Evolutionary conservation across 2,113 vertebrate species (phyloP).

Genomic region (Bucco capensis): DNA sequence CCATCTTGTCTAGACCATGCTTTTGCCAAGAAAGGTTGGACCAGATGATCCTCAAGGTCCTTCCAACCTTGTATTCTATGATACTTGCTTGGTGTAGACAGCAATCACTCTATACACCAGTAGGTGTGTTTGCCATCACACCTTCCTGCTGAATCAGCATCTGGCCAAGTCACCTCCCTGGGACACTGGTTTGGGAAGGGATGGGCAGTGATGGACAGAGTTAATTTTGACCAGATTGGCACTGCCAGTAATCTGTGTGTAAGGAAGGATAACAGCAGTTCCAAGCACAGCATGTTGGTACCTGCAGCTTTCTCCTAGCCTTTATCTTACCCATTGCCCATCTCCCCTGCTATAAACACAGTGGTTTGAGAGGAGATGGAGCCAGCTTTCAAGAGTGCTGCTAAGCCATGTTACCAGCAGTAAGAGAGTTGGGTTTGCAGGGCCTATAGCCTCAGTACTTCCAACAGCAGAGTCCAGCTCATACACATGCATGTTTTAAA

Average conservation of each 20-base stretch:
- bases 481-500: neutral
- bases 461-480: neutral
- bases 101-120: neutral
- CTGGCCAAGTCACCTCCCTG: neutral
- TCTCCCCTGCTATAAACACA: neutral
- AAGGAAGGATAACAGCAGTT: neutral
- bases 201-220: fast-evolving
- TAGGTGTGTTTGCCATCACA: neutral
- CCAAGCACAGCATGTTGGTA: fast-evolving
- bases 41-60: no score
- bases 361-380: fast-evolving
- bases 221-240: neutral
- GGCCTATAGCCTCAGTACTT: neutral
- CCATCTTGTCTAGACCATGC: no score
- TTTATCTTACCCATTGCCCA: fast-evolving
- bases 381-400: neutral
- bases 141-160: neutral
- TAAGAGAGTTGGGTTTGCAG: neutral
- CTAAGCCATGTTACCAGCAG: neutral
- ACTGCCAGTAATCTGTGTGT: fast-evolving
- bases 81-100: neutral
- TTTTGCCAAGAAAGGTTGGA: no score
- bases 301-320: neutral
- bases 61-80: no score
- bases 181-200: neutral